These are phyloP conservation scores for Girardia tigrina DNA, from an alignment of 2,888 invertebrate genomes.

Conservation along the genomic window DNA sequence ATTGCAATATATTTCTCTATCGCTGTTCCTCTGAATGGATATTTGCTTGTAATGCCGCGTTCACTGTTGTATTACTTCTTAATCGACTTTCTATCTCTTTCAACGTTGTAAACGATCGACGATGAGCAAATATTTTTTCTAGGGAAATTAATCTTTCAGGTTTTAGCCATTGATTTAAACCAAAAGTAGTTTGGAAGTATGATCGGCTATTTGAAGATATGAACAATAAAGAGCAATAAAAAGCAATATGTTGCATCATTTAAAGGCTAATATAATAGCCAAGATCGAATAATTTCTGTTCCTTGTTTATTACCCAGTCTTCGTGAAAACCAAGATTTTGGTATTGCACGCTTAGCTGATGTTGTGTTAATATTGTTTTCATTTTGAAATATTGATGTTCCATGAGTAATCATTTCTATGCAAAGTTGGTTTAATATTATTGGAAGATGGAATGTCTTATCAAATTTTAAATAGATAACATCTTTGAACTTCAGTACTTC, in stretches of 20 bases:
- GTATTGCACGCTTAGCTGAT: background rate
- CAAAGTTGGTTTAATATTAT: background rate
- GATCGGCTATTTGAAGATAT: background rate
- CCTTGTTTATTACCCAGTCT: background rate
- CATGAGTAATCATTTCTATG: background rate
- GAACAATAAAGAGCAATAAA: background rate
- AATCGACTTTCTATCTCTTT: constrained; percentile 17
- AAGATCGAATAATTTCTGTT: background rate
- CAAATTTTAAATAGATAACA: background rate
- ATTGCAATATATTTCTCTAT: background rate
- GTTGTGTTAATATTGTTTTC: background rate
- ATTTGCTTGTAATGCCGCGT: background rate
- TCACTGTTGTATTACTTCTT: background rate
- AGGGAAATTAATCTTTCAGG: background rate
- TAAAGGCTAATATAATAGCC: background rate
- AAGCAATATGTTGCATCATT: background rate
- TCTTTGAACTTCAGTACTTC: background rate
- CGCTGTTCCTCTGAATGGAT: background rate
- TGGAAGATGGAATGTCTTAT: background rate
- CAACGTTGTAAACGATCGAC: constrained; percentile 1
- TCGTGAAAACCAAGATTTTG: background rate
- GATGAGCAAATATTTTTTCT: background rate
- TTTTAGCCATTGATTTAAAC: background rate
- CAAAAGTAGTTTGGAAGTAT: background rate
- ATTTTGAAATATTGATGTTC: background rate